These are phyloP conservation scores for Gonioctena quinquepunctata DNA, from an alignment of 1,140 invertebrate genomes.

Conservation along the genomic window DNA sequence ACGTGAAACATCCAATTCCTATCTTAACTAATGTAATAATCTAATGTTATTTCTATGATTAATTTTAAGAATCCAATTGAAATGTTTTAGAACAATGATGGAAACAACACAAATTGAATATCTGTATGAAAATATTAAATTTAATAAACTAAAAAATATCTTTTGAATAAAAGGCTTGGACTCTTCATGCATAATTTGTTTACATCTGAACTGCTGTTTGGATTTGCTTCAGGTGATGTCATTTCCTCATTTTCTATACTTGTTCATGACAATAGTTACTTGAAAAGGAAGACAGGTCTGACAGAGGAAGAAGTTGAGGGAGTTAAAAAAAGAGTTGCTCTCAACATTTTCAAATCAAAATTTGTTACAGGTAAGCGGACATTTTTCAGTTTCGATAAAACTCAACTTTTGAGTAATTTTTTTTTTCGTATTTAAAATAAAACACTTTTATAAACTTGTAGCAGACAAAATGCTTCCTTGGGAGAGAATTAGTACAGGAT, in stretches of 20 bases:
- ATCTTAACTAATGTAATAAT: too few relatives aligned
- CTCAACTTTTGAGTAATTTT: not conserved
- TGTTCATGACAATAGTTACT: not conserved
- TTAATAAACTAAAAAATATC: too few relatives aligned
- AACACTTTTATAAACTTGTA: not conserved
- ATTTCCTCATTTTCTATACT: not conserved
- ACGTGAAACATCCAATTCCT: too few relatives aligned
- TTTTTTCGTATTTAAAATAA: not conserved
- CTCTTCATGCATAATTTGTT: too few relatives aligned
- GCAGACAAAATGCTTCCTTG: constrained; percentile 41
- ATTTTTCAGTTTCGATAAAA: not conserved
- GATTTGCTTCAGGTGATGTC: not conserved
- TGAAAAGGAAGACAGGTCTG: not conserved
- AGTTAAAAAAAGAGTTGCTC: not conserved
- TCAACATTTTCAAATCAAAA: not conserved
- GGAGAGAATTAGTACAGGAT: constrained; percentile 64
- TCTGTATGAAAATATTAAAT: too few relatives aligned
- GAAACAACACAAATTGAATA: too few relatives aligned
- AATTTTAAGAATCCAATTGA: too few relatives aligned
- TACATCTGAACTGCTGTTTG: too few relatives aligned
- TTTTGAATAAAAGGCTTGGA: too few relatives aligned
- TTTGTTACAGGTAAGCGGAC: not conserved
- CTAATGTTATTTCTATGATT: too few relatives aligned
- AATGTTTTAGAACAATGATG: too few relatives aligned
- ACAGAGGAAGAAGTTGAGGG: not conserved